Base-by-base conservation (phyloP, 2,888 invertebrate genomes). In the Muscina levida region DNA sequence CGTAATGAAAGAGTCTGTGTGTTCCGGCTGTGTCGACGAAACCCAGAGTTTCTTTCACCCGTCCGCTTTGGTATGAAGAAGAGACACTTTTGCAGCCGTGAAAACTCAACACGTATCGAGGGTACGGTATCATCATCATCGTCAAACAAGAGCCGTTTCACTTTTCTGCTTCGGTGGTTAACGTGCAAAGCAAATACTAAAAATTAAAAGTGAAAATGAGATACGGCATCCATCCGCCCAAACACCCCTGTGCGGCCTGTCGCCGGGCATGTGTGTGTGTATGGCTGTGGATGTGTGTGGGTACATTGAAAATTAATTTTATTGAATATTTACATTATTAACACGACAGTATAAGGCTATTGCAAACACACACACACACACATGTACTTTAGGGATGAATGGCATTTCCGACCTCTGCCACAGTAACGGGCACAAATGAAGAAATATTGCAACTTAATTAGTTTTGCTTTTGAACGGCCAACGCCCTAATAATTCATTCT, bases 381-480 rank as follows among this genome's bases (percentile, higher is more conserved):
- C 2, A 26, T 62, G n/a, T n/a, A n/a, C n/a, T n/a, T 62, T 42
- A 42, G 59, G 59, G 59, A 39, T 59, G 59, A 59, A 62, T 17
- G 5, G 13, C 62, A 42, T 42, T 39, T 62, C 59, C 39, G 59
- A 37, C 59, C 37, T 37, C 19, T 59, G 1, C 15, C 26, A 10
- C 37, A 59, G 37, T 37, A 22, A 31, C 10, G 15, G 37, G 10
- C 59, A 17, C 17, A 59, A 37, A 59, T 59, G 39, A 59, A 39
- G 57, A 59, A 59, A 59, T 59, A 59, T 59, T 37, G 39, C 39
- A 37, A 15, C 59, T 39, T 59, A 59, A 59, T 59, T 59, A 59
- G 59, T 59, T 59, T 59, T 59, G 59, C 39, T 57, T 31, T n/a
- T n/a, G 44, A 57, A 3, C 26, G 56, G 22, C 1, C 51, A 51